Percentiles rank a stretch among this genome's conserved stretches.
phyloP scores from a whole-genome alignment of 2,888 invertebrate genomes.

The Willowsia nigromaculata region DNA sequence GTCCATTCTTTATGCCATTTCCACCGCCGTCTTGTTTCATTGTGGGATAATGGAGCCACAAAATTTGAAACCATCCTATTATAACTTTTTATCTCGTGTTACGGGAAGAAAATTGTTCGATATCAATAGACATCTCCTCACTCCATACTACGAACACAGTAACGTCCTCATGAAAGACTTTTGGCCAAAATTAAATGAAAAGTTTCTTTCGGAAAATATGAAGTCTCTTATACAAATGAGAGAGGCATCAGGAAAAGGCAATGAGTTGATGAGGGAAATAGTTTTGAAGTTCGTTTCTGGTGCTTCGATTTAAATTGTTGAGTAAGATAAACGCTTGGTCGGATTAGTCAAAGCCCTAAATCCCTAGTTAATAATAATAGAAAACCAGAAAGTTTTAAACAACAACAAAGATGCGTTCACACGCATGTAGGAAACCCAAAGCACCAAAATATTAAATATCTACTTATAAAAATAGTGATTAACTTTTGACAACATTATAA shows the following conservation, averaged over 20 bases:
- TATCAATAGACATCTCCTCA: conserved; percentile 77
- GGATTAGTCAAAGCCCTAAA: too few relatives aligned
- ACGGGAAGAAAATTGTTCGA: conserved; percentile 83
- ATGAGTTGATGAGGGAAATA: conserved; percentile 74
- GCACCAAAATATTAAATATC: background rate
- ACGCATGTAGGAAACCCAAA: too few relatives aligned
- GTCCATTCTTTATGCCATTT: conserved; percentile 86
- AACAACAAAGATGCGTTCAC: background rate
- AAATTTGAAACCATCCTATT: conserved; percentile 89
- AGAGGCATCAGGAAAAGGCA: conserved; percentile 71
- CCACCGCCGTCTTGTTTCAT: conserved; percentile 89
- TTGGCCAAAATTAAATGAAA: conserved; percentile 75
- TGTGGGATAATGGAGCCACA: conserved; percentile 89
- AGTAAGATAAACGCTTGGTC: too few relatives aligned
- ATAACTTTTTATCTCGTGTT: conserved; percentile 88
- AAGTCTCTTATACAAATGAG: conserved; percentile 70
- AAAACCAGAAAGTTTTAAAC: too few relatives aligned
- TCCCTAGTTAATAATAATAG: too few relatives aligned
- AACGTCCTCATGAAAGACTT: conserved; percentile 77
- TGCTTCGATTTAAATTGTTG: background rate
- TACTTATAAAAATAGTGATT: too few relatives aligned
- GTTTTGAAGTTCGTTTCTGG: conserved; percentile 63
- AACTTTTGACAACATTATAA: too few relatives aligned
- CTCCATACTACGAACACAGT: conserved; percentile 76
- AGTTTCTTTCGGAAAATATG: conserved; percentile 75